Evolutionary conservation across 2,113 vertebrate genomes (phyloP), one percentile per base, ranked within the genome.

Genomic region (Rutilus rutilus): DNA sequence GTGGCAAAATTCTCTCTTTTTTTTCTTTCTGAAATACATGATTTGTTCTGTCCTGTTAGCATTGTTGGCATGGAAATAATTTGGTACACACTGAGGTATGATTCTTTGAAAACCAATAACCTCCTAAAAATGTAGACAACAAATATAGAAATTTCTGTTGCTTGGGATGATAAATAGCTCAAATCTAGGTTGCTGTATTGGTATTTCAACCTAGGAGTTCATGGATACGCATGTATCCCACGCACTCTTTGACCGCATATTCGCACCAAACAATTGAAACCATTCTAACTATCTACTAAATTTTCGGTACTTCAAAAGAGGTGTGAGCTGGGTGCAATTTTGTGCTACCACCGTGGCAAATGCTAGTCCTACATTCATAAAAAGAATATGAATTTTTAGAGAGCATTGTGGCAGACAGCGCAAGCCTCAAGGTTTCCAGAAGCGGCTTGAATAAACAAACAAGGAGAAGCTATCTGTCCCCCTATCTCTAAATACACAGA

Each of bases 401-500:
- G 65, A 52, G 85, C 67, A 39, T 75, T 81, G 50, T 52, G 42
- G 86, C 74, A 47, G 65, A 62, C 27, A 75, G 36, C 36, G 1
- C 45, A 23, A 75, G 86, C 87, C 86, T 78, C 79, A 54, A 75
- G 77, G 86, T 87, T 85, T 81, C 81, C 65, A 45, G 75, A 65
- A 81, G 71, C 85, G 80, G 21, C 82, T 67, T 88, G 83, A 93
- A 78, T 86, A 87, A 90, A 92, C 89, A 89, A 89, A 90, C 64
- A 80, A 86, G 94, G 94, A 95, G 94, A 92, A 93, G 94, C 95
- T 86, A 86, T 86, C 85, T 82, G 69, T 86, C 82, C 78, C 54
- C 71, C 85, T 95, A 96, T 96, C 96, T 96, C 95, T 93, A 90
- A 94, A 94, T 95, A 94, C 95, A 94, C 93, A 95, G 86, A 75